A percentile compares a stretch with the other conserved stretches of the same genome.
Conservation (phyloP, 2,113 vertebrate species). For the Halcyon malimbica region DNA sequence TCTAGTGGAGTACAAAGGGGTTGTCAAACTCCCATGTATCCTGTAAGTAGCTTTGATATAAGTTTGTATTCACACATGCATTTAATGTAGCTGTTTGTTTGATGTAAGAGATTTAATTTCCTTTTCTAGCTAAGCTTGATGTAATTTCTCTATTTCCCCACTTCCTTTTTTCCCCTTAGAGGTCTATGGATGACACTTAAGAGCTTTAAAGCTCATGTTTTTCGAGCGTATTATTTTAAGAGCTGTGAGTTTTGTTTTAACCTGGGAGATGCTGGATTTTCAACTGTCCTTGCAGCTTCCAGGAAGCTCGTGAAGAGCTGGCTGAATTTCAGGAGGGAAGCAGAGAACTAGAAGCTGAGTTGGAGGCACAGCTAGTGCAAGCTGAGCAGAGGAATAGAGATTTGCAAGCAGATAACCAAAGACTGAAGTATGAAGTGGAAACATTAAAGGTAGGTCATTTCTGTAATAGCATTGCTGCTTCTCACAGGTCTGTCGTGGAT, state of each 20-base stretch:
- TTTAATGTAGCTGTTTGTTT: neutral
- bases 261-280: neutral
- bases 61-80: neutral
- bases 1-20: neutral
- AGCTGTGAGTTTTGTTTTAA: neutral
- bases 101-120: neutral
- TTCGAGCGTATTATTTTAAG: neutral
- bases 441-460: slow-evolving; percentile 85
- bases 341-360: slow-evolving; percentile 94
- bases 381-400: slow-evolving; percentile 94
- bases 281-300: slow-evolving; percentile 79
- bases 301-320: slow-evolving; percentile 95
- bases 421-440: slow-evolving; percentile 90
- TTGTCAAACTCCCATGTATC: neutral
- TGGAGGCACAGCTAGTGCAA: slow-evolving; percentile 94
- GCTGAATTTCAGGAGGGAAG: slow-evolving; percentile 98
- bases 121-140: neutral
- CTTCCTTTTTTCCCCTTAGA: neutral
- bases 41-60: neutral
- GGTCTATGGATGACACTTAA: neutral
- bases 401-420: slow-evolving; percentile 93
- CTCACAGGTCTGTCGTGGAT: neutral
- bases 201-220: neutral
- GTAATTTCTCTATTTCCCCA: neutral
- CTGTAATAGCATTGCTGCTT: neutral